Conservation (phyloP, 2,113 vertebrate genomes). For the Strix uralensis region DNA sequence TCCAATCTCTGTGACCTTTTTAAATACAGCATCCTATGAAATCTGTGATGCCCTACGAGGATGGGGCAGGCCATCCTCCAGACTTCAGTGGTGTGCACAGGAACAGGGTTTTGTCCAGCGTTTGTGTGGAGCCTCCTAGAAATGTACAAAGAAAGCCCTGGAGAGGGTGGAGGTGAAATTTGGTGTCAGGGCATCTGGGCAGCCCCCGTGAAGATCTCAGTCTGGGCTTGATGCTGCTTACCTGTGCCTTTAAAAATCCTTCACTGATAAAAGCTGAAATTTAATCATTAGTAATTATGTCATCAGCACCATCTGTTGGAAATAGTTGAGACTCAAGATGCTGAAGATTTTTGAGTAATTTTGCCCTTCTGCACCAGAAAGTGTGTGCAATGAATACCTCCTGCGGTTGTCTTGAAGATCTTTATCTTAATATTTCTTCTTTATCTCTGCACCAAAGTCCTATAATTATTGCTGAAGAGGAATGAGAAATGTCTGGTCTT, state of each 20-base stretch:
- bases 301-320: slow-evolving; percentile 61
- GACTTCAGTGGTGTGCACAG: background rate
- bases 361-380: slow-evolving; percentile 42
- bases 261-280: slow-evolving; percentile 49
- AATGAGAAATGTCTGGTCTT: background rate
- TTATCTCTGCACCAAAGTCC: background rate
- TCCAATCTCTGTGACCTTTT: background rate
- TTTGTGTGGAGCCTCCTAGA: background rate
- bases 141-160: background rate
- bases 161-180: background rate
- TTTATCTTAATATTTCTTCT: slow-evolving; percentile 51
- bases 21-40: background rate
- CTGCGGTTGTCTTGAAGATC: slow-evolving; percentile 32
- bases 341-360: slow-evolving; percentile 67
- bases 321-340: slow-evolving; percentile 53
- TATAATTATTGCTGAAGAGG: background rate
- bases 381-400: slow-evolving; percentile 33
- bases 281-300: slow-evolving; percentile 60
- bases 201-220: background rate
- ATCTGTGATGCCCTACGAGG: background rate
- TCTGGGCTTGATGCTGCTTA: background rate
- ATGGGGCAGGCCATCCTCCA: background rate
- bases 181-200: background rate
- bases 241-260: slow-evolving; percentile 46
- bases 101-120: accelerated